These are phyloP conservation scores for Procavia capensis DNA, from an alignment of 2,113 vertebrate species.

Conservation along the genomic window DNA sequence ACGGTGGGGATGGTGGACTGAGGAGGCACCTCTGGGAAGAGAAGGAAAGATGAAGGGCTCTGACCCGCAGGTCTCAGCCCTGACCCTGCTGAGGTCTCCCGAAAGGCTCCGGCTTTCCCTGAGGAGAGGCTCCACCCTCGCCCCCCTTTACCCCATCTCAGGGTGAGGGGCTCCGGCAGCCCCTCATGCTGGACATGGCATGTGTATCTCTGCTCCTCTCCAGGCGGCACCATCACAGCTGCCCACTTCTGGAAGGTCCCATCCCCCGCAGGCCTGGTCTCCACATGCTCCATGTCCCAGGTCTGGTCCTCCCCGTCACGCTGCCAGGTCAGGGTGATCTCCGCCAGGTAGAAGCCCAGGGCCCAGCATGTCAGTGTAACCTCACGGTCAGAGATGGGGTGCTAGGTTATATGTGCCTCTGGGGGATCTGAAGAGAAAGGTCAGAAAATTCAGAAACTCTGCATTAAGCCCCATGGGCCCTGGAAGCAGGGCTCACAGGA, in stretches of 20 bases:
- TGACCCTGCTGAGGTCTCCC: background rate
- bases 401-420: background rate
- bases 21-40: background rate
- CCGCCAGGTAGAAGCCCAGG: slow-evolving; percentile 53
- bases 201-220: slow-evolving; percentile 45
- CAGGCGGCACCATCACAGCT: slow-evolving; percentile 23
- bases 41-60: accelerated
- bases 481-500: too few relatives aligned
- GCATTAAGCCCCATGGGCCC: too few relatives aligned
- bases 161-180: background rate
- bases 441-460: background rate
- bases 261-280: slow-evolving; percentile 59
- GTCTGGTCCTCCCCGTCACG: background rate
- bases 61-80: too few relatives aligned
- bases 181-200: slow-evolving; percentile 82
- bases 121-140: background rate
- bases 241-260: slow-evolving; percentile 78
- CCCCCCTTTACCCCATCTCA: slow-evolving; percentile 75
- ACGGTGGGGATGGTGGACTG: accelerated
- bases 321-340: slow-evolving; percentile 49
- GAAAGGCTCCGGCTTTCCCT: background rate
- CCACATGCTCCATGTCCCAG: background rate
- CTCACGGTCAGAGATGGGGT: background rate
- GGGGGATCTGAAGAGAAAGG: background rate
- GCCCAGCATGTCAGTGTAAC: background rate